Percentiles rank a stretch among this genome's conserved stretches.
phyloP scores from a whole-genome alignment of 1,140 invertebrate genomes.

The Cydia splendana region DNA sequence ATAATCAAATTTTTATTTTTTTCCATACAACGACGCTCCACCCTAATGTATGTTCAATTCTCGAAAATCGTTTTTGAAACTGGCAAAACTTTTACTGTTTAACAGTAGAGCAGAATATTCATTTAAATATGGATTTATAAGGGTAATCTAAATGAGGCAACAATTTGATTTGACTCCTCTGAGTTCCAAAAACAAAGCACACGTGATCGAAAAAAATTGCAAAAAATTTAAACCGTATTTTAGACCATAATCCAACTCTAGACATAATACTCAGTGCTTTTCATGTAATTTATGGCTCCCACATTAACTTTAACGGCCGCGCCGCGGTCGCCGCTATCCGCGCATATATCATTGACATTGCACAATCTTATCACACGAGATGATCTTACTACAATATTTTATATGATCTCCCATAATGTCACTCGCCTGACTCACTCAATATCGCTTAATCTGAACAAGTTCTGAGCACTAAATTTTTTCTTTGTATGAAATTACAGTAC shows the following conservation, averaged over 20 bases:
- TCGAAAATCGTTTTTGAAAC: too few relatives aligned
- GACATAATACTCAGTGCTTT: neutral
- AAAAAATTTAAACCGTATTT: neutral
- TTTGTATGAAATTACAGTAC: neutral
- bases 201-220: too few relatives aligned
- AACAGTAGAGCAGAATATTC: too few relatives aligned
- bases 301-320: neutral
- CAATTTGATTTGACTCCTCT: too few relatives aligned
- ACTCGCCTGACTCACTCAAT: neutral
- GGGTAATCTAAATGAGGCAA: too few relatives aligned
- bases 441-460: neutral
- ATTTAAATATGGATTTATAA: too few relatives aligned
- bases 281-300: slow-evolving; percentile 16
- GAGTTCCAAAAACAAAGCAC: too few relatives aligned
- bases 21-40: too few relatives aligned
- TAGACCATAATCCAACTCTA: neutral
- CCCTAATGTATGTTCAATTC: too few relatives aligned
- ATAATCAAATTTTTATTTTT: too few relatives aligned
- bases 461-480: neutral
- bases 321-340: neutral
- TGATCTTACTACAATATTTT: slow-evolving; percentile 21
- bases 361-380: slow-evolving; percentile 25
- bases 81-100: too few relatives aligned
- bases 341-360: slow-evolving; percentile 7
- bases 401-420: neutral